Evolutionary conservation across 92 coral and sea anemone genomes (phyloP).

Genomic region (Desmophyllum pertusum): DNA sequence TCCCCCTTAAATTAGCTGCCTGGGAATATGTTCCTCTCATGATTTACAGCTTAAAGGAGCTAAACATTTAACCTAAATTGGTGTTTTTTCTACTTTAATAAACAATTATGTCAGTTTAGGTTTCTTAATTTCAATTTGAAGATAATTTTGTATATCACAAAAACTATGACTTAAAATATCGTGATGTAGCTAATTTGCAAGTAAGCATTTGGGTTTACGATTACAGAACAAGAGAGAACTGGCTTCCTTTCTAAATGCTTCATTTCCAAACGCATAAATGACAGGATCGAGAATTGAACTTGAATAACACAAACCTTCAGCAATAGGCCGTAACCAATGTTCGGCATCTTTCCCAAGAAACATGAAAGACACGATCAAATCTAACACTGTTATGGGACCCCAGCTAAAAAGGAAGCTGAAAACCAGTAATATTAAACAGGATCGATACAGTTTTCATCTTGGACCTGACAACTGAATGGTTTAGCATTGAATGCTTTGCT

Average conservation of each 20-base stretch:
- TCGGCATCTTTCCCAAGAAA: neutral
- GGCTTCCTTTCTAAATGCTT: constrained; percentile 49
- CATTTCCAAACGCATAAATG: constrained; percentile 71
- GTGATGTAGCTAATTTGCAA: neutral
- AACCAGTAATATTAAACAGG: constrained; percentile 44
- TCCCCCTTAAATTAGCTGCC: no score
- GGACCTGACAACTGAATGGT: constrained; percentile 43
- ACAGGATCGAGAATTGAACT: constrained; percentile 65
- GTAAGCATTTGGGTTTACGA: neutral
- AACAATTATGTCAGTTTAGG: no score
- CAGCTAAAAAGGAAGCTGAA: constrained; percentile 62
- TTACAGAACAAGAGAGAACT: neutral
- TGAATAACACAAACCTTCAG: constrained; percentile 37
- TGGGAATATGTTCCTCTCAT: no score
- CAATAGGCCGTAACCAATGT: constrained; percentile 27
- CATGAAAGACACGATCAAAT: constrained; percentile 13
- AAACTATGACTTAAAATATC: no score
- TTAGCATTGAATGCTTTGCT: neutral
- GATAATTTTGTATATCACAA: no score
- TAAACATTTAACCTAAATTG: no score
- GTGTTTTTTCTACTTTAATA: no score
- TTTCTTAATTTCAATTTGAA: no score
- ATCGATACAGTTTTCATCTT: constrained; percentile 59
- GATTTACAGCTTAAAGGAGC: no score
- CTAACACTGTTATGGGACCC: constrained; percentile 69